Evolutionary conservation across 1,140 invertebrate genomes (phyloP).

Genomic region (Euborellia annulipes): DNA sequence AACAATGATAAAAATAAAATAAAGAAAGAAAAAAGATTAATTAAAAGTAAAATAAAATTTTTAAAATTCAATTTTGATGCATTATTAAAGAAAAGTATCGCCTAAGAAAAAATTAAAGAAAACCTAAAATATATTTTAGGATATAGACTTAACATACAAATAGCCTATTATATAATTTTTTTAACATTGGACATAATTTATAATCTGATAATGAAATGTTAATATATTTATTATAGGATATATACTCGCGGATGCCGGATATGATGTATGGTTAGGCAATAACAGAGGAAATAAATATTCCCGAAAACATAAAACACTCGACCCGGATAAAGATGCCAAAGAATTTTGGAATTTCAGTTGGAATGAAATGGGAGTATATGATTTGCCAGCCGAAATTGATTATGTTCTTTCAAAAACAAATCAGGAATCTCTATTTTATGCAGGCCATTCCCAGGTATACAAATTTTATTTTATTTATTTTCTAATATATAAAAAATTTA

Average conservation of each 20-base stretch:
- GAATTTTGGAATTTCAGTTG: slow-evolving; percentile 33
- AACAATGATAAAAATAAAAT: too few species aligned
- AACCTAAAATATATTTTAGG: too few species aligned
- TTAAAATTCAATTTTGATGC: too few species aligned
- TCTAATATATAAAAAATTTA: not conserved
- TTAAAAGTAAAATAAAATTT: too few species aligned
- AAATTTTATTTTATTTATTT: not conserved
- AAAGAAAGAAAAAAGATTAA: too few species aligned
- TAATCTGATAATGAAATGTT: too few species aligned
- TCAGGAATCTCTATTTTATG: not conserved
- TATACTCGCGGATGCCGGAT: slow-evolving; percentile 40
- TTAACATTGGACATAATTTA: too few species aligned
- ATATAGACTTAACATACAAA: too few species aligned
- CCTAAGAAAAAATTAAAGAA: too few species aligned
- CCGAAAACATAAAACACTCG: slow-evolving; percentile 35
- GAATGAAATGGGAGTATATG: not conserved
- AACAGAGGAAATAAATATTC: slow-evolving; percentile 50
- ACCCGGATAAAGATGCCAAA: slow-evolving; percentile 25
- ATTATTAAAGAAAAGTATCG: too few species aligned
- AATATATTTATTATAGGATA: slow-evolving; percentile 1
- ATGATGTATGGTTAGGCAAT: slow-evolving; percentile 60
- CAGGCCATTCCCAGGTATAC: not conserved
- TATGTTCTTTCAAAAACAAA: not conserved
- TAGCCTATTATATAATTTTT: too few species aligned
- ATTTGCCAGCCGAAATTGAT: not conserved